These are phyloP conservation scores for Falco columbarius DNA, from an alignment of 2,797 vertebrate genomes.

Conservation along the genomic window DNA sequence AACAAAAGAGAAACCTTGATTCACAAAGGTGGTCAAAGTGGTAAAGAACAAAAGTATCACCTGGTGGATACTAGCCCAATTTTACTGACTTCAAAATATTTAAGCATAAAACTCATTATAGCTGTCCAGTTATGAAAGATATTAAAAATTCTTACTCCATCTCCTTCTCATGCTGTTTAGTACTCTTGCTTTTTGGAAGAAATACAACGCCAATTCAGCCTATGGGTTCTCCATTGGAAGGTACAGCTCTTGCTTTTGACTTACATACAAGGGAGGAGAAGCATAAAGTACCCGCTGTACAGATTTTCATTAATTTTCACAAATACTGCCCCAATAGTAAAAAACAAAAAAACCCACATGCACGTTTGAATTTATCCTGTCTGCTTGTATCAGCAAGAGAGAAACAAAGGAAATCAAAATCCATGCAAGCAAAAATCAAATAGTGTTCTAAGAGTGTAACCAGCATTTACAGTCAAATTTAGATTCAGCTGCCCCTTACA, in stretches of 20 bases:
- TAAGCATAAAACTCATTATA: not conserved
- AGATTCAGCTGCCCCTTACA: not conserved
- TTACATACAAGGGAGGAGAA: not conserved
- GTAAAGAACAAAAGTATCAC: not conserved
- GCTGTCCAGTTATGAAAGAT: not conserved
- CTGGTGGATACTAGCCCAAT: not conserved
- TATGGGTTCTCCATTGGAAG: not conserved
- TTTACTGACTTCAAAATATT: not conserved
- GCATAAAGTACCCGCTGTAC: not conserved
- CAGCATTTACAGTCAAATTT: not conserved
- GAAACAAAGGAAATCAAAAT: not conserved
- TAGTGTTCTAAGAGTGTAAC: not conserved
- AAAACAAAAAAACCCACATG: not conserved
- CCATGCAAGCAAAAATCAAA: not conserved
- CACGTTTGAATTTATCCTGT: not conserved
- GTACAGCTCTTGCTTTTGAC: not conserved
- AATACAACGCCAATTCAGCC: not conserved
- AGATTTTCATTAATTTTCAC: not conserved
- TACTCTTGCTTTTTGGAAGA: not conserved
- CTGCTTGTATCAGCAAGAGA: not conserved
- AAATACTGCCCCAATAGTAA: not conserved
- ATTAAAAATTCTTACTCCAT: not conserved
- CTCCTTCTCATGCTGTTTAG: not conserved
- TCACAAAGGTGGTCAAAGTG: not conserved
- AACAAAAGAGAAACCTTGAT: not conserved